These are phyloP conservation scores for Caerostris darwini DNA, from an alignment of 1,140 invertebrate species.

Conservation along the genomic window DNA sequence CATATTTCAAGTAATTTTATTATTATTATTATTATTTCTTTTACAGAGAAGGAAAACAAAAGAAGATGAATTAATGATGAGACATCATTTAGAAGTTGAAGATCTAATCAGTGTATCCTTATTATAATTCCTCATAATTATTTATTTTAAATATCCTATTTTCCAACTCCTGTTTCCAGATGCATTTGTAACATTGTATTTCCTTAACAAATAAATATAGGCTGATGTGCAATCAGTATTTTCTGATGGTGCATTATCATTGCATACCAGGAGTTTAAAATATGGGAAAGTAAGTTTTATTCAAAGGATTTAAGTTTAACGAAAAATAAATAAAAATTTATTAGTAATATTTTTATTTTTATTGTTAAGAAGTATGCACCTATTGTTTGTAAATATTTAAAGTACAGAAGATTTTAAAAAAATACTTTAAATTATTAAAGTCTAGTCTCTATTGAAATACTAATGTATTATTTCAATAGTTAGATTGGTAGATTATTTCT, in stretches of 20 bases:
- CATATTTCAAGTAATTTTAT: not conserved
- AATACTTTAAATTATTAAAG: too few species aligned
- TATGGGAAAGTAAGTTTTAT: slow-evolving; percentile 92
- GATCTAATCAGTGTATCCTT: slow-evolving; percentile 93
- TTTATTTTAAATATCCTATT: not conserved
- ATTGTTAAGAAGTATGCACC: too few species aligned
- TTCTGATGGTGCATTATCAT: slow-evolving; percentile 93
- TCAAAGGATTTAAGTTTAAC: not conserved
- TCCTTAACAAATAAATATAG: slow-evolving; percentile 78
- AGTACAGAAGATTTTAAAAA: too few species aligned
- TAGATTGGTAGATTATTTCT: too few species aligned
- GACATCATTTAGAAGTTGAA: slow-evolving; percentile 95
- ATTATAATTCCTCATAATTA: not conserved
- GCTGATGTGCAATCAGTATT: slow-evolving; percentile 97
- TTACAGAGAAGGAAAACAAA: slow-evolving; percentile 91
- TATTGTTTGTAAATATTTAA: too few species aligned
- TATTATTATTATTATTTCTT: not conserved
- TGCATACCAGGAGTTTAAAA: slow-evolving; percentile 97
- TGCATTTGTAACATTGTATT: not conserved
- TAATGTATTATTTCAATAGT: too few species aligned
- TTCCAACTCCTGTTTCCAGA: not conserved
- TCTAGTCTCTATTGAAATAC: too few species aligned
- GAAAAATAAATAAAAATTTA: too few species aligned
- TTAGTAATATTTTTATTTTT: too few species aligned
- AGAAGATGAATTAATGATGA: slow-evolving; percentile 99